Evolutionary conservation across 2,888 invertebrate species (phyloP), one percentile per base, ranked within the genome.

Genomic region (Trilocha varians): DNA sequence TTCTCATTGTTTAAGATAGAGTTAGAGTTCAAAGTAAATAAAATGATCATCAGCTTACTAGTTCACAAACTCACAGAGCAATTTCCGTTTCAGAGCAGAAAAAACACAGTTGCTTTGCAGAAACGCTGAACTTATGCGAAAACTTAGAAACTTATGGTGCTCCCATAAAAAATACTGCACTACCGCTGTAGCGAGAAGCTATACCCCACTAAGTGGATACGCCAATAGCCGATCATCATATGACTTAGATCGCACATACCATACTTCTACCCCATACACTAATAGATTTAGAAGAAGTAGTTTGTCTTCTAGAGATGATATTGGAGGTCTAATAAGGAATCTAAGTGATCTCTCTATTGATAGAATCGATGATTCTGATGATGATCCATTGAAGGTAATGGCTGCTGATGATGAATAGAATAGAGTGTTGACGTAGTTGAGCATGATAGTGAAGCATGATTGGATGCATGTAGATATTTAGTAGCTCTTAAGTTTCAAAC

Each of bases 151-250:
- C 54, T 70, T 90, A 48, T 89, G 90, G 88, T 84, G 78, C 64
- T 88, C 87, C 66, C 88, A 89, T 78, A 89, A 88, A 69, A 87
- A 88, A 56, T 85, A 86, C 66, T 86, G 86, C 78, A 85, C 82
- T 11, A 78, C 76, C 51, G 65, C 70, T 36, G 64, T 78, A 42
- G 65, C 71, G 52, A 59, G 80, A 59, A 78, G 75, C 48, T 77
- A 77, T 58, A 76, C 83, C 5, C 84, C 83, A 38, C 45, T 79
- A 41, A 84, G 83, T 50, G 80, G 83, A 41, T 85, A 85, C 18
- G 82, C 85, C n/a, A 70, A 77, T 60, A 84, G 84, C 55, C 60
- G 72, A 49, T 73, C 76, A 32, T 79, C 78, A 13, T 82, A 76
- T 49, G 80, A 83, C 43, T 49, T 83, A 74, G 84, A 85, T 42